Percentiles rank a stretch among this genome's conserved stretches.
Conservation (phyloP, 1,140 invertebrate species). For the Drosophila oshimai region DNA sequence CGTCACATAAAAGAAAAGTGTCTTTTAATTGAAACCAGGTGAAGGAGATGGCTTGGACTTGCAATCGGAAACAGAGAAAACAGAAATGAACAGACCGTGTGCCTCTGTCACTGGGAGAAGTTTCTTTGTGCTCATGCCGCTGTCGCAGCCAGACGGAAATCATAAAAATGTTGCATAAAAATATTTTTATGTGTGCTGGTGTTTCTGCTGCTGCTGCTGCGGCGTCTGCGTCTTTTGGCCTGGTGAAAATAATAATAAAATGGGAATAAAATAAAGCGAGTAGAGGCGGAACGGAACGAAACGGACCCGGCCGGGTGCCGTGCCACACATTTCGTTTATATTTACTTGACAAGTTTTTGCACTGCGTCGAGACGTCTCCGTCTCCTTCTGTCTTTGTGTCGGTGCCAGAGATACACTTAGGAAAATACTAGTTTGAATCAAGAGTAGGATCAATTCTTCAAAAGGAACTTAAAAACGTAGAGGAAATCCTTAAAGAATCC, state of each 20-base stretch:
- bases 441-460: too few relatives aligned
- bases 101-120: conserved; percentile 7
- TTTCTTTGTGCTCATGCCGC: conserved; percentile 33
- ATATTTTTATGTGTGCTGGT: conserved; percentile 67
- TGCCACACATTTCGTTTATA: conserved; percentile 80
- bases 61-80: conserved; percentile 3
- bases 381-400: conserved; percentile 26
- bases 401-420: conserved; percentile 15
- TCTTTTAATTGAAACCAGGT: conserved; percentile 80
- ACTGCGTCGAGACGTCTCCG: conserved; percentile 65
- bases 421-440: too few relatives aligned
- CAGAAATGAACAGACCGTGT: conserved; percentile 20
- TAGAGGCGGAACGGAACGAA: conserved; percentile 42
- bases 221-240: conserved; percentile 44
- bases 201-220: conserved; percentile 16
- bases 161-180: conserved; percentile 80
- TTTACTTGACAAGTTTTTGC: conserved; percentile 80
- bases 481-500: too few relatives aligned
- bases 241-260: conserved; percentile 76
- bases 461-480: too few relatives aligned
- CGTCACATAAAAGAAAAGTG: conserved; percentile 67
- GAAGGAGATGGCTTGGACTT: conserved; percentile 48
- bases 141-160: conserved; percentile 71
- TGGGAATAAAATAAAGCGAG: conserved; percentile 76
- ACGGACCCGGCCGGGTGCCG: conserved; percentile 56